A percentile compares a stretch with the other conserved stretches of the same genome.
These are phyloP conservation scores for Podarcis lilfordi DNA, from an alignment of 2,797 vertebrate species.

Conservation along the genomic window DNA sequence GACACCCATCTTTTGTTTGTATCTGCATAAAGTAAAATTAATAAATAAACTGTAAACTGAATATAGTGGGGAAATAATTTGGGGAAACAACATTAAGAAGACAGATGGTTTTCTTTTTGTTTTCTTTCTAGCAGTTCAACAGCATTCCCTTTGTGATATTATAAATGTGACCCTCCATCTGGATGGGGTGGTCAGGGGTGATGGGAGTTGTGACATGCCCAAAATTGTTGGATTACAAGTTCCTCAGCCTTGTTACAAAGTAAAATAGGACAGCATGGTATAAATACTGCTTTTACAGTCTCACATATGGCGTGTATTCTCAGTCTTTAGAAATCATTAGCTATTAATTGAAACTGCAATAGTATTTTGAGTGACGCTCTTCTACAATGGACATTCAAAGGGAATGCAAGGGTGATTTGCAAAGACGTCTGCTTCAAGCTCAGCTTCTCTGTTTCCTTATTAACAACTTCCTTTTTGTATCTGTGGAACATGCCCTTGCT, in stretches of 20 bases:
- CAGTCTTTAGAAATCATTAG: neutral
- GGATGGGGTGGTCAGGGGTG: neutral
- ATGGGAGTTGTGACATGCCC: neutral
- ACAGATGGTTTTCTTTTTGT: neutral
- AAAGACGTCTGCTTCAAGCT: neutral
- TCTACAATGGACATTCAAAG: neutral
- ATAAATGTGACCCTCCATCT: neutral
- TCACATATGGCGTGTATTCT: neutral
- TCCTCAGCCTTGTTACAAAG: neutral
- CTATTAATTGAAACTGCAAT: neutral
- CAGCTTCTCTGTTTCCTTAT: neutral
- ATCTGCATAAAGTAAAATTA: constrained; percentile 15
- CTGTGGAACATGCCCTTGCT: neutral
- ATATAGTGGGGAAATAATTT: neutral
- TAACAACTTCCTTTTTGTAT: neutral
- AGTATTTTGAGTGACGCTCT: neutral
- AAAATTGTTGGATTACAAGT: neutral
- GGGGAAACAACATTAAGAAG: neutral
- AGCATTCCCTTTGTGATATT: neutral
- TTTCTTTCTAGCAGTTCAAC: neutral
- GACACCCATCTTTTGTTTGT: neutral
- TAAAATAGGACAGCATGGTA: neutral
- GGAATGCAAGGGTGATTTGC: neutral
- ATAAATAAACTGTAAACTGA: neutral
- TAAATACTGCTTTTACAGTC: neutral